Conservation (phyloP, 1,140 invertebrate genomes). For the Penaeus japonicus region DNA sequence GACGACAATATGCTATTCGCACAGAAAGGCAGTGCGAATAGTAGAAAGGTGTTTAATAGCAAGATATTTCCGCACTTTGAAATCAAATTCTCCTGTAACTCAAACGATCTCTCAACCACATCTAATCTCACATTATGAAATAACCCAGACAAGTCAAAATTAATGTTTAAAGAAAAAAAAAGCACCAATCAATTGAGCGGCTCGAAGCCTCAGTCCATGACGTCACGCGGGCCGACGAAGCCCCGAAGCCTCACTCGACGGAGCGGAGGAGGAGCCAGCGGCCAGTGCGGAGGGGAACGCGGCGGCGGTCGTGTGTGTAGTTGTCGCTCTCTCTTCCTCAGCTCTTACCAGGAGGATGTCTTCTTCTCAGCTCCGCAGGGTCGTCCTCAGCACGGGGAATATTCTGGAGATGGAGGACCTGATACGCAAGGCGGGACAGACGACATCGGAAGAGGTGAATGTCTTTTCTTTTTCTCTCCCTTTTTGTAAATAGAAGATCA, state of each 20-base stretch:
- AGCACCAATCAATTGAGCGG: no score
- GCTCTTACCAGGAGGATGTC: not conserved
- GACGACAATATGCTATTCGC: no score
- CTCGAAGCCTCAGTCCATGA: no score
- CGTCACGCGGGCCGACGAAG: conserved; percentile 7
- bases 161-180: no score
- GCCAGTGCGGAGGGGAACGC: conserved; percentile 4
- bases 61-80: no score
- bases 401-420: conserved; percentile 57
- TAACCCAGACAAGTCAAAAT: no score
- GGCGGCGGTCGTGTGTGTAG: not conserved
- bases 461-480: not conserved
- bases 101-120: no score
- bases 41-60: no score
- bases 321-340: not conserved
- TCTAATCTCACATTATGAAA: no score
- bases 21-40: no score
- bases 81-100: no score
- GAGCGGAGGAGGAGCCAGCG: not conserved
- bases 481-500: no score
- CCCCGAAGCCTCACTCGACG: not conserved
- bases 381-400: conserved; percentile 53
- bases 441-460: conserved; percentile 52
- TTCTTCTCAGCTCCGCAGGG: conserved; percentile 21
- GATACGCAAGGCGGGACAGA: conserved; percentile 53